Percentiles rank a stretch among this genome's conserved stretches.
Evolutionary conservation across 2,797 vertebrate species (phyloP).

Genomic region (Xiphorhynchus erythropygius): DNA sequence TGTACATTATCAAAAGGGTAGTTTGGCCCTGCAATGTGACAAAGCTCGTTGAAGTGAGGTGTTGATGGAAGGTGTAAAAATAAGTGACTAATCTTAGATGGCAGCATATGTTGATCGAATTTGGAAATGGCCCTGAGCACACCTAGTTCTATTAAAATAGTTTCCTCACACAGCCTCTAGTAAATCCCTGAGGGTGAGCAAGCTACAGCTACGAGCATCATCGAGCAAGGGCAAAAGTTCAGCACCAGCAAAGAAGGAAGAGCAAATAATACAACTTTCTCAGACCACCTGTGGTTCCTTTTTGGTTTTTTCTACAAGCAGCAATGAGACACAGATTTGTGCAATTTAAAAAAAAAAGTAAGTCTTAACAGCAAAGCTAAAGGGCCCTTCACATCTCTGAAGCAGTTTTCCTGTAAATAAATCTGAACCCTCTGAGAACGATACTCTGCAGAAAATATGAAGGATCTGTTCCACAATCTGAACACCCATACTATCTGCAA

Average conservation of each 20-base stretch:
- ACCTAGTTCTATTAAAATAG: not conserved
- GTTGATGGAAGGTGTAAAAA: not conserved
- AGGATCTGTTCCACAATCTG: not conserved
- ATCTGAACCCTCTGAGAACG: not conserved
- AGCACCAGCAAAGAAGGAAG: not conserved
- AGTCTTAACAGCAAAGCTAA: not conserved
- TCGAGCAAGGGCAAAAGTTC: not conserved
- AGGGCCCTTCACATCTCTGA: not conserved
- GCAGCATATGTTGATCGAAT: not conserved
- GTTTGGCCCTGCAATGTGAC: not conserved
- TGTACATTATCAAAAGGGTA: not conserved
- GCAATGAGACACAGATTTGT: not conserved
- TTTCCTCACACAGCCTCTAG: not conserved
- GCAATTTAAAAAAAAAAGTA: not conserved
- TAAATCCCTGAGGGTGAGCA: not conserved
- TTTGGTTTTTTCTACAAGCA: not conserved
- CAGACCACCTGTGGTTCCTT: not conserved
- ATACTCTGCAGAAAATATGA: not conserved
- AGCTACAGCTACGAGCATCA: not conserved
- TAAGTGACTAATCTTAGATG: not conserved
- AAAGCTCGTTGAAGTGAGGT: not conserved
- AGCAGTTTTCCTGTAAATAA: not conserved
- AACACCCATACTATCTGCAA: not conserved
- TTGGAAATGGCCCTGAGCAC: not conserved
- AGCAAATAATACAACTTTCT: not conserved